Evolutionary conservation across 2,797 vertebrate species (phyloP), one percentile per base, ranked within the genome.

Genomic region (Cirrhinus molitorella): DNA sequence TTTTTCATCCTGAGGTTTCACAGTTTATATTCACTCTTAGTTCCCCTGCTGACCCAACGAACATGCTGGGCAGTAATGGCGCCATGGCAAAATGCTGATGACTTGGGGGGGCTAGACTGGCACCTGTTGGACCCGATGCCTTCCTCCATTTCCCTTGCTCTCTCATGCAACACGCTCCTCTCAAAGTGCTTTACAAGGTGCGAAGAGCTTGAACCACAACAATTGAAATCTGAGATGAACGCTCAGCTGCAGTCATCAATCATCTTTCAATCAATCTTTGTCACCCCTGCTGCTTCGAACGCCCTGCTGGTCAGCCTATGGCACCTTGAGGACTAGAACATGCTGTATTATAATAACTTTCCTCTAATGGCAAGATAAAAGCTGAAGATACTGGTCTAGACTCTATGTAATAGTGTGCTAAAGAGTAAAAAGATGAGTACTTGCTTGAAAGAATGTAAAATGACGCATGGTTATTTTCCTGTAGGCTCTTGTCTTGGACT

Each of bases 171-270:
- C 85, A 76, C 91, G 87, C 91, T 91, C 87, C 88, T 67, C 90
- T 92, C 88, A 91, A 91, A 92, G 91, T 85, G 83, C 90, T 91
- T 95, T 94, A 95, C 93, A 96, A 95, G 94, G 95, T 95, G 95
- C 94, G 91, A 96, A 94, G 91, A 92, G 89, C 78, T 91, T 74
- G 80, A 91, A 90, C 89, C 88, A 92, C 90, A 92, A 93, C 93
- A 95, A 95, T 93, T 92, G 93, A 93, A 95, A 95, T 91, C 89
- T 86, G 92, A 95, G 91, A 91, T 79, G 88, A 88, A 57, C 59
- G 40, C 89, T 95, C 94, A 95, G 94, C 94, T 96, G 95, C 87
- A 94, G 90, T 91, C 92, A 93, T 95, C 93, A 91, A 91, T 95
- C 94, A 95, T 91, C 84, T 87, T 90, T 89, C 86, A 89, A 93